Evolutionary conservation across 1,140 invertebrate species (phyloP), one percentile per base, ranked within the genome.

Genomic region (Drosophila nebulosa): DNA sequence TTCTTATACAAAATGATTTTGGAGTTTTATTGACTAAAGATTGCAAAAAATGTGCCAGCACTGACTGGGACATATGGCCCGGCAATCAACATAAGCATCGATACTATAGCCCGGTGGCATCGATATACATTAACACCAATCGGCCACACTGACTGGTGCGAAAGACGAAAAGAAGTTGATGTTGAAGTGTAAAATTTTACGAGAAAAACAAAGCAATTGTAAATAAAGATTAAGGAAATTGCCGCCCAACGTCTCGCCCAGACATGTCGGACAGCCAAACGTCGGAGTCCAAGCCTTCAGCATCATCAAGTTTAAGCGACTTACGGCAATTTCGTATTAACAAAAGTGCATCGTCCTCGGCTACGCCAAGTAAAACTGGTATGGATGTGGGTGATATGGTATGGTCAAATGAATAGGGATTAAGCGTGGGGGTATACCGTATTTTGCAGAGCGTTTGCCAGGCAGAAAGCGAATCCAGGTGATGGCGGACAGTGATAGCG

Each of bases 251-350:
- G 53, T 42, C 64, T 61, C 32, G 35, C 42, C 50, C 52, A 80
- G 69, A 56, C 36, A 88, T 88, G 83, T 88, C 83, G 63, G 84
- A 88, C 74, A 70, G 80, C 50, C 79, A 72, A 62, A 26, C 71
- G 16, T 57, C 83, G 68, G 32, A 69, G 16, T 52, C 84, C 39
- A 70, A 79, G 39, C 69, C 79, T 18, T 56, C 79, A 10, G 55
- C 79, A 5, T 89, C 89, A 78, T 79, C 90, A 16, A 90, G 75
- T 36, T 46, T 90, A 36, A 90, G 74, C 24, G 90, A 90, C 62
- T 72, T 91, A 55, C 79, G 90, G 42, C 90, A 91, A 64, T 91
- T 91, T 86, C 90, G 90, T 60, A 83, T 91, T 61, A 90, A 79
- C 67, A 91, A 90, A 66, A 75, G 63, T 58, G 64, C 58, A 52